phyloP scores from a whole-genome alignment of 2,113 vertebrate species.

The Brachionichthys hirsutus region DNA sequence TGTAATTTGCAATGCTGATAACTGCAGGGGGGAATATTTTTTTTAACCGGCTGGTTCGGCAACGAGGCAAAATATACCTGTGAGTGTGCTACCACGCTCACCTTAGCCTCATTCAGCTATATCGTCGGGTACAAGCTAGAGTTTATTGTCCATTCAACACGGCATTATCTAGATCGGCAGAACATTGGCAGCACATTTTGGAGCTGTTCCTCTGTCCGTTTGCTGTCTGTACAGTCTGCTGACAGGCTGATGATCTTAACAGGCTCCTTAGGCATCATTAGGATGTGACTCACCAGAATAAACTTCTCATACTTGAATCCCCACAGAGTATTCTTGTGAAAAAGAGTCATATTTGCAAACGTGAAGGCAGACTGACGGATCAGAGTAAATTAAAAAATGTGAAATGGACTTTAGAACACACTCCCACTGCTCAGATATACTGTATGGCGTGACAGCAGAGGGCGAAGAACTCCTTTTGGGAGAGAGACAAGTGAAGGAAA shows the following conservation, averaged over 20 bases:
- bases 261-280: conserved; percentile 57
- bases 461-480: conserved; percentile 9
- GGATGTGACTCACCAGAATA: conserved; percentile 52
- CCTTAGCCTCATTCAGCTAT: not conserved
- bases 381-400: conserved; percentile 19
- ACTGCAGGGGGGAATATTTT: no score
- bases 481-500: not conserved
- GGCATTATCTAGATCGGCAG: conserved; percentile 30
- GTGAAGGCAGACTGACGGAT: conserved; percentile 34
- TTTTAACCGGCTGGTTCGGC: no score
- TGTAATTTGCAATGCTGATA: no score
- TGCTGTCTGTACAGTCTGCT: conserved; percentile 37
- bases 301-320: conserved; percentile 27
- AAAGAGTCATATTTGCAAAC: conserved; percentile 43
- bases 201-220: conserved; percentile 47
- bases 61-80: no score
- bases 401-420: not conserved
- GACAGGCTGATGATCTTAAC: conserved; percentile 29
- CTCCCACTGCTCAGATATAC: not conserved
- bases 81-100: no score
- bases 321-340: conserved; percentile 28
- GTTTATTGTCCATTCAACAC: conserved; percentile 40
- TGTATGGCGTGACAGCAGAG: not conserved
- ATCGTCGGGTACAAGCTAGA: conserved; percentile 19
- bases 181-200: conserved; percentile 44